Conservation (phyloP, 2,797 vertebrate species). For the Cacajao melanocephalus region DNA sequence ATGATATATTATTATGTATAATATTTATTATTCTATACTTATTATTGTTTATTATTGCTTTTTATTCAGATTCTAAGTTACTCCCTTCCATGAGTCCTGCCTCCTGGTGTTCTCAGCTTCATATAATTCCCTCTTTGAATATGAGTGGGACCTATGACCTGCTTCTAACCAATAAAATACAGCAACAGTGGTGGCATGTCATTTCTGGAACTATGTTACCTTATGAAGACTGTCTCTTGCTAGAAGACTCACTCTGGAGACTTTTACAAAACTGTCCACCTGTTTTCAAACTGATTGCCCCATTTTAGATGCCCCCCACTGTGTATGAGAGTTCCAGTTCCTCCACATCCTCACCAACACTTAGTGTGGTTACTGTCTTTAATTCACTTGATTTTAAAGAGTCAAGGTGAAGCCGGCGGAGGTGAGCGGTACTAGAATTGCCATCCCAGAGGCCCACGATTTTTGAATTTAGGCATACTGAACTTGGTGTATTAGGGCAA, state of each 20-base stretch:
- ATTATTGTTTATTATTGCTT: neutral
- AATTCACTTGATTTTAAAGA: neutral
- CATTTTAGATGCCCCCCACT: neutral
- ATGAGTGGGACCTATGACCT: neutral
- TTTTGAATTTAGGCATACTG: neutral
- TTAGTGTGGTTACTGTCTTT: neutral
- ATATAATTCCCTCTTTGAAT: neutral
- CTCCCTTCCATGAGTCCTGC: neutral
- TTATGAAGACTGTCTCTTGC: neutral
- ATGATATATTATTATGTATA: neutral
- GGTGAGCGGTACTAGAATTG: rapidly evolving
- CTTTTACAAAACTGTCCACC: neutral
- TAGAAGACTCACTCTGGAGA: neutral
- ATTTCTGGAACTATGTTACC: neutral
- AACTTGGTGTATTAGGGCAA: neutral
- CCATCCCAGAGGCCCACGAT: neutral
- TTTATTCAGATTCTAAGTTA: neutral
- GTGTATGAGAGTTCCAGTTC: neutral
- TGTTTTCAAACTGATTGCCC: neutral
- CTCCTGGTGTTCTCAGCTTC: neutral
- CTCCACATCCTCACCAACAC: neutral
- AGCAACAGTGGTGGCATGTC: too few relatives aligned
- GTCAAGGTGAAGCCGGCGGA: neutral
- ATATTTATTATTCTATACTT: too few relatives aligned
- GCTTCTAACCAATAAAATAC: neutral